Conservation (phyloP, 2,797 vertebrate species). For the Amblyopsis hoosieri region DNA sequence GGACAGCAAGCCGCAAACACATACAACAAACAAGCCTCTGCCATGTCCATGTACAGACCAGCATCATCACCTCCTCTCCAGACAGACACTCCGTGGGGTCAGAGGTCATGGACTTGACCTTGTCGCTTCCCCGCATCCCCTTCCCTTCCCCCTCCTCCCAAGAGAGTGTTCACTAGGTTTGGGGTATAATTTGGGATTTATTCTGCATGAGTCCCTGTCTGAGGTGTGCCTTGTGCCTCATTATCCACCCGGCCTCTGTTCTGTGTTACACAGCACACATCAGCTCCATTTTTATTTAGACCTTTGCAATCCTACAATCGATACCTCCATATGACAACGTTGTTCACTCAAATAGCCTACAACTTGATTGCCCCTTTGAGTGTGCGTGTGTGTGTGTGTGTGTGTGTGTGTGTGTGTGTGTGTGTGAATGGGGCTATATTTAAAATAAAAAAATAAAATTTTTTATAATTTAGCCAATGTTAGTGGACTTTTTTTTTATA, state of each 20-base stretch:
- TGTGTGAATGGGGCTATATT: not conserved
- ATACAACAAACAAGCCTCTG: conserved; percentile 65
- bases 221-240: conserved; percentile 69
- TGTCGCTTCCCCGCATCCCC: conserved; percentile 53
- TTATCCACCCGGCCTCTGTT: conserved; percentile 60
- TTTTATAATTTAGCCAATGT: not conserved
- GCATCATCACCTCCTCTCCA: conserved; percentile 62
- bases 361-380: conserved; percentile 41
- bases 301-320: conserved; percentile 64
- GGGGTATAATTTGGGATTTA: conserved; percentile 78
- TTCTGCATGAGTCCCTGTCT: conserved; percentile 69
- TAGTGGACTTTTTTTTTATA: not conserved
- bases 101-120: conserved; percentile 84
- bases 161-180: conserved; percentile 74
- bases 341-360: conserved; percentile 58
- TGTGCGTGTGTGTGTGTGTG: not conserved
- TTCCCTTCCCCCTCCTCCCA: conserved; percentile 39
- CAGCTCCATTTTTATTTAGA: conserved; percentile 66
- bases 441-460: no score
- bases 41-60: conserved; percentile 49
- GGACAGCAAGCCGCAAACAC: conserved; percentile 61
- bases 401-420: not conserved
- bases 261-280: conserved; percentile 49
- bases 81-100: conserved; percentile 76
- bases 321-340: conserved; percentile 62